Evolutionary conservation across 2,888 invertebrate genomes (phyloP).

Genomic region (Alcis repandata): DNA sequence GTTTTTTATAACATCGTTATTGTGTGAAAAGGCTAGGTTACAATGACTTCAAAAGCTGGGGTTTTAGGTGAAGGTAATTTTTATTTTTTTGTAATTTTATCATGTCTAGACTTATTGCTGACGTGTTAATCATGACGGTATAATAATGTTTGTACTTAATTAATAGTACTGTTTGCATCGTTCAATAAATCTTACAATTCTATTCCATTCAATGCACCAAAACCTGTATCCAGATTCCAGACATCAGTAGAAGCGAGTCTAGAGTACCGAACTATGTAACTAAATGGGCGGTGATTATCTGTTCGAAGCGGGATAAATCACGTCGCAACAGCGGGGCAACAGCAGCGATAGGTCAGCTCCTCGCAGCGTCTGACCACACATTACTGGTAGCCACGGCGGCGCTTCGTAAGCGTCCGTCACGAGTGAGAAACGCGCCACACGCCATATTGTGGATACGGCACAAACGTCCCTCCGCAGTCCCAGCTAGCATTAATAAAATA

Average conservation of each 20-base stretch:
- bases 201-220: too few relatives aligned
- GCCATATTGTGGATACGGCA: constrained; percentile 24
- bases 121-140: too few relatives aligned
- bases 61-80: too few relatives aligned
- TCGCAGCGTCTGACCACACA: constrained; percentile 34
- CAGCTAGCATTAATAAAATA: constrained; percentile 35
- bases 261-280: constrained; percentile 5
- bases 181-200: too few relatives aligned
- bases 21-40: too few relatives aligned
- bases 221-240: too few relatives aligned
- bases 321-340: constrained; percentile 16
- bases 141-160: too few relatives aligned
- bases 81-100: too few relatives aligned
- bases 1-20: too few relatives aligned
- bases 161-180: too few relatives aligned
- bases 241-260: not conserved
- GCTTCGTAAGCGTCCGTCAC: constrained; percentile 33
- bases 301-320: constrained; percentile 29
- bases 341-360: constrained; percentile 33
- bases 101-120: too few relatives aligned
- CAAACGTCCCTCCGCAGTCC: constrained; percentile 18
- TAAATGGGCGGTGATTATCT: constrained; percentile 20
- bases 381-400: constrained; percentile 29
- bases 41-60: too few relatives aligned
- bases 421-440: constrained; percentile 26